Evolutionary conservation across 2,888 invertebrate genomes (phyloP).

Genomic region (Alviniconcha strummeri): DNA sequence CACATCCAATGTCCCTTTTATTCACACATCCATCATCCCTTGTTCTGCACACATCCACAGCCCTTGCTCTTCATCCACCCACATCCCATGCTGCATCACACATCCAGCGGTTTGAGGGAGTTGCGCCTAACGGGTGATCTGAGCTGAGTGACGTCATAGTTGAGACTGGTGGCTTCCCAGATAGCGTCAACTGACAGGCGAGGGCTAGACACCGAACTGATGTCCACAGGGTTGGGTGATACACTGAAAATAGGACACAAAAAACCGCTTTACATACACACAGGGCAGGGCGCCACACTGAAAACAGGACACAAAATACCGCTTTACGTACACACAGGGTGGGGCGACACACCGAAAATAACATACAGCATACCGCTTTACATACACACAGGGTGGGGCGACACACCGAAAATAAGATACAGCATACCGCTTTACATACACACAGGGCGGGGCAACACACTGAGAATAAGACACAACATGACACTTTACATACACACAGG

Average conservation of each 20-base stretch:
- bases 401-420: neutral
- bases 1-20: too few relatives aligned
- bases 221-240: slow-evolving; percentile 36
- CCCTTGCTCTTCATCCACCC: too few relatives aligned
- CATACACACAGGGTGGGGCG: too few relatives aligned
- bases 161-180: slow-evolving; percentile 57
- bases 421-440: neutral
- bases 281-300: neutral
- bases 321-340: too few relatives aligned
- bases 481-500: too few relatives aligned
- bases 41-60: too few relatives aligned
- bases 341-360: neutral
- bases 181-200: slow-evolving; percentile 55
- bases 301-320: too few relatives aligned
- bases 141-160: slow-evolving; percentile 47
- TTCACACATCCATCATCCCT: too few relatives aligned
- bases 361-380: neutral
- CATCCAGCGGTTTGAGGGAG: slow-evolving; percentile 36
- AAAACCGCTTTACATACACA: neutral
- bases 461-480: too few relatives aligned
- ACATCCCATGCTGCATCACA: slow-evolving; percentile 19
- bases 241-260: slow-evolving; percentile 23
- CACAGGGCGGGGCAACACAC: neutral
- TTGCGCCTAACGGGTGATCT: slow-evolving; percentile 33
- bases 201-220: slow-evolving; percentile 45